phyloP scores from a whole-genome alignment of 2,888 invertebrate species.

The Pachydiplax longipennis region DNA sequence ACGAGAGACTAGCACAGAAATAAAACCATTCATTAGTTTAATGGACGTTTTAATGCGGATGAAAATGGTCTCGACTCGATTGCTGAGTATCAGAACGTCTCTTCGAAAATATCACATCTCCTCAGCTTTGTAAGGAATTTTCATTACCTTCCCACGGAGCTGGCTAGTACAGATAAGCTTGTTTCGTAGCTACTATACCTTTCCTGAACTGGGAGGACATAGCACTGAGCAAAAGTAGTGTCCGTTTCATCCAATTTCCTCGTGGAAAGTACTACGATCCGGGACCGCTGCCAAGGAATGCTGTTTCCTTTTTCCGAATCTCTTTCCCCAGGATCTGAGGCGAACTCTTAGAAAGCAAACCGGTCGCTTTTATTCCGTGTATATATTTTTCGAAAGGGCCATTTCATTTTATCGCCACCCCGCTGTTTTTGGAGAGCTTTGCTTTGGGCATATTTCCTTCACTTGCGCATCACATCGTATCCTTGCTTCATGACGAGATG shows the following conservation, averaged over 20 bases:
- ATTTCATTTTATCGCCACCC: neutral
- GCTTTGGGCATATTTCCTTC: neutral
- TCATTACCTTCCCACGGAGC: too few species aligned
- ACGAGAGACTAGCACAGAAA: too few species aligned
- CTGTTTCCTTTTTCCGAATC: neutral
- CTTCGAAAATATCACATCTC: too few species aligned
- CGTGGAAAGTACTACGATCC: neutral
- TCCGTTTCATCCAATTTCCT: neutral
- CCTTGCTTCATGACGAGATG: too few species aligned
- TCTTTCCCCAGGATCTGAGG: neutral
- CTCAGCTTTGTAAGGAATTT: too few species aligned
- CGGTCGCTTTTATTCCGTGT: neutral
- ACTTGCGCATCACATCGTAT: neutral
- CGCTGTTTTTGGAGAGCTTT: neutral
- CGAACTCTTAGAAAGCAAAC: neutral
- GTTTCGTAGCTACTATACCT: neutral
- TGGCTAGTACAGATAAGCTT: too few species aligned
- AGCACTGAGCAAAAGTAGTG: neutral
- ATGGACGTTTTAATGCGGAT: too few species aligned
- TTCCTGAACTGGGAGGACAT: neutral
- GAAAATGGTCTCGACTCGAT: too few species aligned
- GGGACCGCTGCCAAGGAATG: neutral
- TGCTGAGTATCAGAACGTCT: too few species aligned
- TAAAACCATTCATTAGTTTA: too few species aligned
- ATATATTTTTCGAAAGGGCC: neutral